Evolutionary conservation across 2,888 invertebrate genomes (phyloP).

Genomic region (Drosophila basisetae): DNA sequence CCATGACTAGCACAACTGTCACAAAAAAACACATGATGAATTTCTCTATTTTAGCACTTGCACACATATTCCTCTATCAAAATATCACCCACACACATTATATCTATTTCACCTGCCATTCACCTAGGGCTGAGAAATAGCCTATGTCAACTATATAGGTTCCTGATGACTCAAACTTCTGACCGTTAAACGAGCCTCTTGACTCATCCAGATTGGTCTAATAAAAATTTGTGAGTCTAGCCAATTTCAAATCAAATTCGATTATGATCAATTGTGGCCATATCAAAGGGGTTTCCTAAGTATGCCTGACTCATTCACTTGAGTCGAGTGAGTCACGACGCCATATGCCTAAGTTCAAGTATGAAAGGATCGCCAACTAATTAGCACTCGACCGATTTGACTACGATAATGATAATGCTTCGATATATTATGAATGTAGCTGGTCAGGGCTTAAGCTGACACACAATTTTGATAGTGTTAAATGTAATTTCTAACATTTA

Average conservation of each 20-base stretch:
- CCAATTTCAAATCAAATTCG: constrained; percentile 24
- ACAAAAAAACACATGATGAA: constrained; percentile 20
- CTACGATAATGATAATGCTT: constrained; percentile 21
- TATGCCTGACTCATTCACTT: constrained; percentile 45
- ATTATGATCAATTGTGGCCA: constrained; percentile 44
- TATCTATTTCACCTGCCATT: not conserved
- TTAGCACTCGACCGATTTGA: constrained; percentile 14
- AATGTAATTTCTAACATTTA: not conserved
- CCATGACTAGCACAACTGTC: constrained; percentile 28
- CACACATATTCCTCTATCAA: constrained; percentile 23
- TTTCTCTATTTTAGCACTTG: constrained; percentile 32
- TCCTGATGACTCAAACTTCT: constrained; percentile 50
- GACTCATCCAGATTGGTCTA: constrained; percentile 55
- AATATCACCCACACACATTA: not conserved
- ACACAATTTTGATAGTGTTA: not conserved
- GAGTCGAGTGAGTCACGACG: constrained; percentile 48
- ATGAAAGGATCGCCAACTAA: constrained; percentile 50
- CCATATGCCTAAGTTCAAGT: constrained; percentile 1
- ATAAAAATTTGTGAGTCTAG: constrained; percentile 25
- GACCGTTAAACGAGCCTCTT: constrained; percentile 18
- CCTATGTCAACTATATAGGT: constrained; percentile 14
- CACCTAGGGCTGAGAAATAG: not conserved
- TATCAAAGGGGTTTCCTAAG: constrained; percentile 63
- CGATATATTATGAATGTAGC: constrained; percentile 8
- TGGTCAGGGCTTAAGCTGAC: constrained; percentile 10